phyloP scores from a whole-genome alignment of 1,140 invertebrate species.

The Trichonephila inaurata region DNA sequence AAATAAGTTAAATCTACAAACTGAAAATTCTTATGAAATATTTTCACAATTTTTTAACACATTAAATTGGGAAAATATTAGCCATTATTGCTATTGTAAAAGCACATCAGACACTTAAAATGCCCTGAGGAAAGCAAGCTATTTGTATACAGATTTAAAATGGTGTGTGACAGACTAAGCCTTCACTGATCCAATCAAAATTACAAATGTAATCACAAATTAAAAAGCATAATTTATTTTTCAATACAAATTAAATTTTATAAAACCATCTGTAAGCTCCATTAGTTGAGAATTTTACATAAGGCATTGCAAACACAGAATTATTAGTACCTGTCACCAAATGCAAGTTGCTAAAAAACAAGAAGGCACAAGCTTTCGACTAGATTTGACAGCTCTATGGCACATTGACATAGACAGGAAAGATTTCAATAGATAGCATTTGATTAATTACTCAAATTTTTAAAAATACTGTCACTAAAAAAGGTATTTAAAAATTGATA shows the following conservation, averaged over 20 bases:
- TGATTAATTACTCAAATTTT: no score
- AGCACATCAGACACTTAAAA: background rate
- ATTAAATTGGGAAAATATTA: background rate
- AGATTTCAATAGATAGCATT: background rate
- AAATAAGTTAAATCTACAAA: no score
- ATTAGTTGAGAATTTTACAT: background rate
- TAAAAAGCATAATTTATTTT: background rate
- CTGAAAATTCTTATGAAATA: no score
- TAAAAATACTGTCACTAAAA: no score
- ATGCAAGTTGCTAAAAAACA: background rate
- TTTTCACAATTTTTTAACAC: no score
- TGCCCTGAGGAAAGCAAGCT: background rate
- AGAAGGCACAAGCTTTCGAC: slow-evolving; percentile 38
- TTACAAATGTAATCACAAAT: background rate
- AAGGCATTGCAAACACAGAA: background rate
- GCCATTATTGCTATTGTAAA: background rate
- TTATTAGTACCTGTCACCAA: background rate
- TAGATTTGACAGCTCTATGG: slow-evolving; percentile 12
- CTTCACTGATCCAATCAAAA: background rate
- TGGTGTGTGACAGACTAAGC: background rate
- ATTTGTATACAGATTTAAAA: background rate
- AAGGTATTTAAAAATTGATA: no score
- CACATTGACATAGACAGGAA: background rate
- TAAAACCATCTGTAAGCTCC: background rate
- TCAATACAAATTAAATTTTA: background rate